Conservation (phyloP, 2,888 invertebrate species). For the Ichneumon xanthorius region DNA sequence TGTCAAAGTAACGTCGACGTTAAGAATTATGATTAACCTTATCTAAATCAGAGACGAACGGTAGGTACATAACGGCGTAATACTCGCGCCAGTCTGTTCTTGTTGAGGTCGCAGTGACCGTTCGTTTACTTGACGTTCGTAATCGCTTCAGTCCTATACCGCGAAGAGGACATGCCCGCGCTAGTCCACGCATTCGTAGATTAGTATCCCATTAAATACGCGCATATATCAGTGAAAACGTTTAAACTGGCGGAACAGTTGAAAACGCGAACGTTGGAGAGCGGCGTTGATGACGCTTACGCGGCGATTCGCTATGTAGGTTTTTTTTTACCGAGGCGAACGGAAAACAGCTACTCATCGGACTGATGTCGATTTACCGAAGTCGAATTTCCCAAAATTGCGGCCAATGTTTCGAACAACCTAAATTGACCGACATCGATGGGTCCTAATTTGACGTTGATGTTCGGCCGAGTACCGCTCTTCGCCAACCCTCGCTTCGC, state of each 20-base stretch:
- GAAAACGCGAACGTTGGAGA: conserved; percentile 5
- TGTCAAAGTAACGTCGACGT: conserved; percentile 48
- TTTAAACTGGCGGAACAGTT: conserved; percentile 5
- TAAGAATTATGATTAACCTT: conserved; percentile 57
- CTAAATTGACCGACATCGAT: not conserved
- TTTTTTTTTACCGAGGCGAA: not conserved
- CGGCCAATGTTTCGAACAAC: not conserved
- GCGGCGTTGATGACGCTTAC: conserved; percentile 19
- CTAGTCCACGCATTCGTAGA: conserved; percentile 47
- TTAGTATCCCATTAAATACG: conserved; percentile 31
- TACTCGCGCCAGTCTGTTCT: conserved; percentile 31
- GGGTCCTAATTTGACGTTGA: too few species aligned
- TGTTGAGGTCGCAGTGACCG: conserved; percentile 39
- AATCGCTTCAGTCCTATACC: conserved; percentile 27
- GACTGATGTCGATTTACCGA: not conserved
- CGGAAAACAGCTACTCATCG: not conserved
- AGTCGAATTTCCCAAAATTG: not conserved
- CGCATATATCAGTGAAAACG: conserved; percentile 27
- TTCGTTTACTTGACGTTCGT: conserved; percentile 21
- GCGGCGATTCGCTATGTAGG: not conserved
- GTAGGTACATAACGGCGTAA: conserved; percentile 19
- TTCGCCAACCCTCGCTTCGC: too few species aligned
- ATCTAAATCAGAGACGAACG: conserved; percentile 57
- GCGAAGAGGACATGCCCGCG: conserved; percentile 12
- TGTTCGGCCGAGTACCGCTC: too few species aligned